Conservation (phyloP, 2,888 invertebrate genomes). For the Synergus umbraculus region DNA sequence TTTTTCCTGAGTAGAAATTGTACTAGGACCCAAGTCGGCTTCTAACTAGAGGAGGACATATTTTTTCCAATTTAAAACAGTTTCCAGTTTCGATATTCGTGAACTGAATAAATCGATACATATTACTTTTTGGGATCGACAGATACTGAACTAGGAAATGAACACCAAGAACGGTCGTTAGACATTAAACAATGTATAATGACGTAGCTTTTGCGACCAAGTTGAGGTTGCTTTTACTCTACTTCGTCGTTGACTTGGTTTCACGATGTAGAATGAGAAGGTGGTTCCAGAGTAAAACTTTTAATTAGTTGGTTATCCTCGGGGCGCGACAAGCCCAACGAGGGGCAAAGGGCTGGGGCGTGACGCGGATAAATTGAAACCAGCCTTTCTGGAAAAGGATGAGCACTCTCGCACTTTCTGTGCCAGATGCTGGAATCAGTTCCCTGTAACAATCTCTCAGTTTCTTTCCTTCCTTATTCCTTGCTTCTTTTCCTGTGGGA, state of each 20-base stretch:
- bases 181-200: slow-evolving; percentile 23
- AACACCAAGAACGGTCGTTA: not conserved
- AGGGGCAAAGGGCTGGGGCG: slow-evolving; percentile 46
- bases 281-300: slow-evolving; percentile 59
- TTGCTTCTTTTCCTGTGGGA: not conserved
- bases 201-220: not conserved
- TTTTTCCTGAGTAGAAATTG: no score
- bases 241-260: slow-evolving; percentile 13
- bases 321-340: slow-evolving; percentile 53
- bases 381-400: slow-evolving; percentile 18
- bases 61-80: no score
- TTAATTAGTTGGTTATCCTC: slow-evolving; percentile 69
- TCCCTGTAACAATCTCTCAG: slow-evolving; percentile 23
- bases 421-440: slow-evolving; percentile 13
- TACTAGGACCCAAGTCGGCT: no score
- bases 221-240: not conserved
- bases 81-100: no score
- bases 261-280: slow-evolving; percentile 19
- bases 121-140: not conserved
- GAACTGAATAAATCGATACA: no score
- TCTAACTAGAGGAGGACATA: no score
- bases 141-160: not conserved
- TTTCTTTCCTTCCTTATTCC: slow-evolving; percentile 8
- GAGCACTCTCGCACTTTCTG: slow-evolving; percentile 27
- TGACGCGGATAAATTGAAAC: slow-evolving; percentile 60